phyloP scores from a whole-genome alignment of 2,797 vertebrate species.

The Sebastes iracundus region DNA sequence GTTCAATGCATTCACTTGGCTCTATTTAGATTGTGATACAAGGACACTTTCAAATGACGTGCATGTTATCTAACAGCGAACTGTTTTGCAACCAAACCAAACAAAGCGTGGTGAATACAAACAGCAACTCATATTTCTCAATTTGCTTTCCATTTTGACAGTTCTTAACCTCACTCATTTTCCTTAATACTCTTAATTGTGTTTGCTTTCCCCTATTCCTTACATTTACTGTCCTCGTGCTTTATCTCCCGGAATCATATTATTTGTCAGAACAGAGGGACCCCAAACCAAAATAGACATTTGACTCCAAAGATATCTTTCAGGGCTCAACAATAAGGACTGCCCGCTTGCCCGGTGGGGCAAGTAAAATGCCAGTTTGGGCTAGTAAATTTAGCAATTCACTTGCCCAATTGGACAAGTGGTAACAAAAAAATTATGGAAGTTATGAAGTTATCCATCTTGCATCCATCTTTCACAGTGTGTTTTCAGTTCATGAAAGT shows the following conservation, averaged over 20 bases:
- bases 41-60: neutral
- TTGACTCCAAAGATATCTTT: neutral
- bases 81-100: neutral
- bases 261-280: neutral
- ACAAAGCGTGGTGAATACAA: neutral
- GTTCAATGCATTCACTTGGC: neutral
- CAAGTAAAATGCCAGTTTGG: too few relatives aligned
- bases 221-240: neutral
- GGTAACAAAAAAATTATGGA: too few relatives aligned
- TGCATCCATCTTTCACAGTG: too few relatives aligned
- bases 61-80: neutral
- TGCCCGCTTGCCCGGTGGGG: too few relatives aligned
- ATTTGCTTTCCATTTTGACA: neutral
- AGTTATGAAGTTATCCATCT: too few relatives aligned
- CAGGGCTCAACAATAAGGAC: too few relatives aligned
- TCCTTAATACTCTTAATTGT: neutral
- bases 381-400: too few relatives aligned
- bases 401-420: too few relatives aligned
- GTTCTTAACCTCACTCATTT: neutral
- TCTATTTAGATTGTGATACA: constrained; percentile 1
- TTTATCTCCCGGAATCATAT: neutral
- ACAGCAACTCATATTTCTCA: neutral
- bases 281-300: neutral
- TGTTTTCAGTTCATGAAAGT: too few relatives aligned
- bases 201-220: neutral